These are phyloP conservation scores for Brenthis hecate DNA, from an alignment of 2,888 invertebrate genomes.

Conservation along the genomic window DNA sequence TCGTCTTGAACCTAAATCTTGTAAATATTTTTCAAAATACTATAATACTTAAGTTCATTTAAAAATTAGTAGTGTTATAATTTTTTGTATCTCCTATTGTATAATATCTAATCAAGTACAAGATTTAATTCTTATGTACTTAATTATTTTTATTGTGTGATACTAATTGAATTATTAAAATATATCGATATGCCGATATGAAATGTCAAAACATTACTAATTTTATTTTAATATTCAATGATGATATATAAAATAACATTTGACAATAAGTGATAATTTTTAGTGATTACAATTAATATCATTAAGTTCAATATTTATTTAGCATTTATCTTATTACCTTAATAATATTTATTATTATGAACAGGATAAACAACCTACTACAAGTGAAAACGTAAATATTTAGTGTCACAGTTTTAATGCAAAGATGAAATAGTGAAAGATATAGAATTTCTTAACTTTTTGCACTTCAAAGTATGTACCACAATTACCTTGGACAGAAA, in stretches of 20 bases:
- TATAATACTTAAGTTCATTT: too few relatives aligned
- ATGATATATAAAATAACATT: not conserved
- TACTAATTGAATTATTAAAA: conserved; percentile 18
- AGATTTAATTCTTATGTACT: not conserved
- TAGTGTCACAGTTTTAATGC: not conserved
- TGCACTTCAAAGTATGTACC: conserved; percentile 42
- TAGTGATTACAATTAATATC: too few relatives aligned
- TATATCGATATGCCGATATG: not conserved
- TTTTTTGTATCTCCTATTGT: not conserved
- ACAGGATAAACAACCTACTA: too few relatives aligned
- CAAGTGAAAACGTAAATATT: not conserved
- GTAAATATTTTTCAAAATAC: not conserved
- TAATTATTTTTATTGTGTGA: conserved; percentile 1
- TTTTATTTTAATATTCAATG: not conserved
- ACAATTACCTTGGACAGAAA: conserved; percentile 55
- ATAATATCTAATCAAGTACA: not conserved
- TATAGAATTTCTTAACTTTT: conserved; percentile 9
- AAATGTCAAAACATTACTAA: not conserved
- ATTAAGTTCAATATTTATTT: too few relatives aligned
- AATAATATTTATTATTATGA: too few relatives aligned
- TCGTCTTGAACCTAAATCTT: not conserved
- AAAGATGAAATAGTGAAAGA: conserved; percentile 19
- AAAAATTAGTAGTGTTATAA: not conserved
- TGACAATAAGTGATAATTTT: too few relatives aligned
- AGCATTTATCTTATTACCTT: too few relatives aligned